These are phyloP conservation scores for Hirtodrosophila trivittata DNA, from an alignment of 2,888 invertebrate genomes.

Conservation along the genomic window DNA sequence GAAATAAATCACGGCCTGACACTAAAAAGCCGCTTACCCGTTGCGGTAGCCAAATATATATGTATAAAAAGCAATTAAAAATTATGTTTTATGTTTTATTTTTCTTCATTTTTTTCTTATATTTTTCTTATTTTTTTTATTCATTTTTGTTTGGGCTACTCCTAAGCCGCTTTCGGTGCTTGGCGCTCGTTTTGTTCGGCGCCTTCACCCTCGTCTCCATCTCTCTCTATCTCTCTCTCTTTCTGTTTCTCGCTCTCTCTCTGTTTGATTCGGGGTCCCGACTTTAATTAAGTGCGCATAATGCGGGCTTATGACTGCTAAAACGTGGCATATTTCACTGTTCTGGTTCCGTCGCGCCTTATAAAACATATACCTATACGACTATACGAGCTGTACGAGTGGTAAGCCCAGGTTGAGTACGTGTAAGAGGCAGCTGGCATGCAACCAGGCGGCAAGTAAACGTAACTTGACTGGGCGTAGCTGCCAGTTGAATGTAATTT, in stretches of 20 bases:
- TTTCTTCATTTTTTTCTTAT: conserved; percentile 24
- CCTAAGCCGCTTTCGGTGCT: conserved; percentile 53
- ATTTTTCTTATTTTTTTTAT: conserved; percentile 19
- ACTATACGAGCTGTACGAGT: not conserved
- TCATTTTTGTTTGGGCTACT: conserved; percentile 29
- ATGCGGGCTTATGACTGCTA: conserved; percentile 79
- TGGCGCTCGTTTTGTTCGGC: not conserved
- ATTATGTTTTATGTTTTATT: conserved; percentile 63
- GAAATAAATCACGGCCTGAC: conserved; percentile 44
- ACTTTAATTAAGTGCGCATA: conserved; percentile 78
- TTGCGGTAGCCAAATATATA: conserved; percentile 32
- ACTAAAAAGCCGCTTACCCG: conserved; percentile 58
- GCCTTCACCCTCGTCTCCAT: conserved; percentile 44
- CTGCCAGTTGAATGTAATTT: conserved; percentile 19
- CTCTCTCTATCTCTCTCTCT: not conserved
- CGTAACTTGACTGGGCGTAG: conserved; percentile 52
- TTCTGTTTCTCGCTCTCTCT: not conserved
- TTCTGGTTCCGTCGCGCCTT: conserved; percentile 33
- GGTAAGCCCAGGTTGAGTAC: not conserved
- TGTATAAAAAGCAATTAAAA: conserved; percentile 73
- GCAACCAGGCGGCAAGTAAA: conserved; percentile 24
- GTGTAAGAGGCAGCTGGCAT: conserved; percentile 13
- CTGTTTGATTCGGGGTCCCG: conserved; percentile 18
- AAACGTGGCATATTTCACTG: conserved; percentile 68
- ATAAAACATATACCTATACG: conserved; percentile 40